Conservation (phyloP, 1,140 invertebrate genomes). For the Oncopeltus fasciatus region DNA sequence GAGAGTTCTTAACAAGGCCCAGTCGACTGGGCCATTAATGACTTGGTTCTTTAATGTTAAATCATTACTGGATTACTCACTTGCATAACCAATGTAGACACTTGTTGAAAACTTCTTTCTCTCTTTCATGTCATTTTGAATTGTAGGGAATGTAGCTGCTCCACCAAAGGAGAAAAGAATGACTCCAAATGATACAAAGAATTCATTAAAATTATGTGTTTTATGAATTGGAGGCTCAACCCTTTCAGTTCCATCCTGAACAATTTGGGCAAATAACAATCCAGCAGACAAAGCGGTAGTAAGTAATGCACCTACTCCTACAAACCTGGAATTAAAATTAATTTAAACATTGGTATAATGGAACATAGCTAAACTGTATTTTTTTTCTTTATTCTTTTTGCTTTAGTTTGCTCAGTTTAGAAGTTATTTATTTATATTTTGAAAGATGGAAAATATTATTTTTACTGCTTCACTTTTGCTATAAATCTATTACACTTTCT, state of each 20-base stretch:
- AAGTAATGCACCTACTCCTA: slow-evolving; percentile 39
- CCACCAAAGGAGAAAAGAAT: slow-evolving; percentile 53
- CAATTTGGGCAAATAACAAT: slow-evolving; percentile 41
- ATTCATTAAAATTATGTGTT: slow-evolving; percentile 31
- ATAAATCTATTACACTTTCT: no score
- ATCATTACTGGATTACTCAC: no score
- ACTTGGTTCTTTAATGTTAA: no score
- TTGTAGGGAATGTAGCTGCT: slow-evolving; percentile 50
- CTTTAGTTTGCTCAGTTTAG: no score
- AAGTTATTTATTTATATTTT: no score
- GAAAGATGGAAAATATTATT: no score
- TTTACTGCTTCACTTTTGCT: no score
- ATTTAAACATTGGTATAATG: no score
- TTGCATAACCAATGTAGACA: slow-evolving; percentile 35
- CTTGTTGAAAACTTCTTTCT: slow-evolving; percentile 39
- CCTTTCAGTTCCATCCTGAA: slow-evolving; percentile 31
- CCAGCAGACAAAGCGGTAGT: slow-evolving; percentile 41
- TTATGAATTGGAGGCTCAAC: slow-evolving; percentile 27
- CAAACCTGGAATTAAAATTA: slow-evolving; percentile 29
- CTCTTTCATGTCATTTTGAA: slow-evolving; percentile 52
- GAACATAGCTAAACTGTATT: no score
- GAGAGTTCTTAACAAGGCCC: no score
- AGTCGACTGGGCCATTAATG: no score
- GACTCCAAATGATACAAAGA: slow-evolving; percentile 46
- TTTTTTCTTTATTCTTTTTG: no score